Evolutionary conservation across 2,888 invertebrate species (phyloP), one percentile per base, ranked within the genome.

Genomic region (Adelphocoris suturalis): DNA sequence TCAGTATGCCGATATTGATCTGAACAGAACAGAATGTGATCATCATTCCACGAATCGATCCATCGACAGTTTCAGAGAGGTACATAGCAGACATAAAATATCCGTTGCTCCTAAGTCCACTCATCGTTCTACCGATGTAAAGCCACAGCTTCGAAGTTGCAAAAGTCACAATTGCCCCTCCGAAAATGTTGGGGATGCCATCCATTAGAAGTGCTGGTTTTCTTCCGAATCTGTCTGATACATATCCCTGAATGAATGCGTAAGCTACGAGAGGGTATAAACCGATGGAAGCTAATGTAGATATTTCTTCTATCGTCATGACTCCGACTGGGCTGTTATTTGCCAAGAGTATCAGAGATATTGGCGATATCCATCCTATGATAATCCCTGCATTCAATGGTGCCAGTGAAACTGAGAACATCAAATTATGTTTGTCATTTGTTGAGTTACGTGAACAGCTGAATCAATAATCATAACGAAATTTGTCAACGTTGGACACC

Each of bases 1-100:
- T 0, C 0, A 88, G 52, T 16, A 88, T 48, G 5, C 88, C 88
- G n/a, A 85, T 9, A 37, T 85, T 61, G 52, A 78, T 23, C 28
- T 48, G 80, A 4, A 88, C 27, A 13, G 88, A 23, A 14, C 78
- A 78, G n/a, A 46, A 55, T 0, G 78, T 19, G n/a, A 88, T 78
- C 55, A 88, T 27, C 80, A 55, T 88, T 3, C 88, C 88, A 9
- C 88, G 78, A 19, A 88, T 78, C 11, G 88, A 88, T 52, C 48
- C 76, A 37, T 88, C 78, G 13, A 80, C 88, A 11, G 55, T 80
- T 88, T 88, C 88, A 4, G 78, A 78, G 27, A 88, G 13, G 57
- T 88, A 88, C 88, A 88, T 88, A 2, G 52, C 48, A 2, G 78
- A 48, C 78, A 88, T 19, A 16, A 16, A 47, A 14, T 78, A 28